phyloP scores from a whole-genome alignment of 2,888 invertebrate species.

The Neuroscelio doddi region DNA sequence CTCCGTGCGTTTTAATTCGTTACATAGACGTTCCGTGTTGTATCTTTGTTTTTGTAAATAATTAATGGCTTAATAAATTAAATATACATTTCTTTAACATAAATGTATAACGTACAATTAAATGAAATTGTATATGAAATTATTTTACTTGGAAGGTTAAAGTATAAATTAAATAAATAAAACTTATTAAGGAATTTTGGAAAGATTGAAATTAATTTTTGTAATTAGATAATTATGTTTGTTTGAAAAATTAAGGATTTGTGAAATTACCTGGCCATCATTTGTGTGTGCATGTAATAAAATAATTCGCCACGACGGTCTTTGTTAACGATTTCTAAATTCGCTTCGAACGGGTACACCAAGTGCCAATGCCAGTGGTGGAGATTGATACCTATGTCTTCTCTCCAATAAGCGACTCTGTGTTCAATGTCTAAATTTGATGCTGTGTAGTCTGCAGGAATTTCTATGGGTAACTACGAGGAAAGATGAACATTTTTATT shows the following conservation, averaged over 20 bases:
- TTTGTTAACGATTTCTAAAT: conserved; percentile 79
- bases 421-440: conserved; percentile 84
- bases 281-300: conserved; percentile 86
- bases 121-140: too few relatives aligned
- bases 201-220: neutral
- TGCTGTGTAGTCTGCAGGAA: conserved; percentile 84
- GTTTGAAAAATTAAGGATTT: neutral
- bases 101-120: too few relatives aligned
- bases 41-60: too few relatives aligned
- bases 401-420: conserved; percentile 87
- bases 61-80: too few relatives aligned
- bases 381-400: conserved; percentile 88
- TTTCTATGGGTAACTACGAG: conserved; percentile 77
- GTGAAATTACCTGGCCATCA: conserved; percentile 74
- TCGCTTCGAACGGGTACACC: conserved; percentile 85
- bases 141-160: too few relatives aligned
- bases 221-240: neutral
- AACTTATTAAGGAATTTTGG: neutral
- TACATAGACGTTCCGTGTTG: too few relatives aligned
- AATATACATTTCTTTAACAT: too few relatives aligned
- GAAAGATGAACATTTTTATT: too few relatives aligned
- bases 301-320: conserved; percentile 86
- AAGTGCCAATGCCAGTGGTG: conserved; percentile 96
- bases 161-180: too few relatives aligned
- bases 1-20: too few relatives aligned